Percentiles rank a stretch among this genome's conserved stretches.
Evolutionary conservation across 2,888 invertebrate species (phyloP).

Genomic region (Eupithecia abbreviata): DNA sequence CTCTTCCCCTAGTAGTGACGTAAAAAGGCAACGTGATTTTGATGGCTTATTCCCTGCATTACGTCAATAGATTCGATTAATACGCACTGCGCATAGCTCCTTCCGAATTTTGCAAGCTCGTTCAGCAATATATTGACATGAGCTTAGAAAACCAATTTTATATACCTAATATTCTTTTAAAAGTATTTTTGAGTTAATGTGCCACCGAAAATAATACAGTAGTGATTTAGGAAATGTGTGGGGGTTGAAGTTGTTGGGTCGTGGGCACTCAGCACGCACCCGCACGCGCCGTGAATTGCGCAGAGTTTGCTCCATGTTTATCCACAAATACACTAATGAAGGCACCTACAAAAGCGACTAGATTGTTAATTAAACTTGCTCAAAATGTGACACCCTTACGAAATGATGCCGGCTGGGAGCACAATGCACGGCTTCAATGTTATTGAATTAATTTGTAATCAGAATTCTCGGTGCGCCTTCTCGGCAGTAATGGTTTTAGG

Average conservation of each 20-base stretch:
- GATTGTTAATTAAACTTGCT: slow-evolving; percentile 84
- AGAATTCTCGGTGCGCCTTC: slow-evolving; percentile 79
- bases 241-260: slow-evolving; percentile 21
- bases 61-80: slow-evolving; percentile 23
- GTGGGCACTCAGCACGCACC: slow-evolving; percentile 61
- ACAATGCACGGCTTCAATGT: slow-evolving; percentile 81
- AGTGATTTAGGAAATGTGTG: neutral
- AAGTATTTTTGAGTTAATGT: neutral
- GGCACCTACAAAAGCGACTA: slow-evolving; percentile 83
- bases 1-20: neutral
- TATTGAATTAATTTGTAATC: slow-evolving; percentile 83
- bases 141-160: neutral
- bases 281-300: slow-evolving; percentile 61
- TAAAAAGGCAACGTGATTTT: slow-evolving; percentile 17
- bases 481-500: slow-evolving; percentile 69
- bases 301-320: slow-evolving; percentile 79
- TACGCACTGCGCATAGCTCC: slow-evolving; percentile 10
- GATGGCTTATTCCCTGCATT: slow-evolving; percentile 17
- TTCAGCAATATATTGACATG: neutral
- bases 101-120: neutral
- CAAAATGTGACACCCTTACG: slow-evolving; percentile 83
- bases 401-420: slow-evolving; percentile 77
- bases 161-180: neutral
- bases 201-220: neutral
- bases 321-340: slow-evolving; percentile 84